These are phyloP conservation scores for Gallinago solitaria DNA, from an alignment of 2,797 vertebrate species.

Conservation along the genomic window DNA sequence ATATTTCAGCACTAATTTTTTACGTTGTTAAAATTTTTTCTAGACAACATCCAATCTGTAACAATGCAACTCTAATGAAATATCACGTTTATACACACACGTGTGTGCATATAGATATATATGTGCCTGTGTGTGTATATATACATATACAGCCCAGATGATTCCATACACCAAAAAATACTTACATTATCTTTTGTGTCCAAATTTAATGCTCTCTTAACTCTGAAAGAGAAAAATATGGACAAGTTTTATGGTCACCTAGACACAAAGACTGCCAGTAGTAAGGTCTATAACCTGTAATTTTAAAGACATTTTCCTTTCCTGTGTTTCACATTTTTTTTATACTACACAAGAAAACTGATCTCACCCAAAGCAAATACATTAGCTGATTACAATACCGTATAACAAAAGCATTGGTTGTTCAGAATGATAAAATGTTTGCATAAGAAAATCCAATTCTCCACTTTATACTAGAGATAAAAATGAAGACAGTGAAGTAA, in stretches of 20 bases:
- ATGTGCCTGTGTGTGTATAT: background rate
- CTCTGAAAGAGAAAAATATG: conserved; percentile 74
- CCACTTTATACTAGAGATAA: conserved; percentile 20
- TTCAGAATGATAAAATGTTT: conserved; percentile 24
- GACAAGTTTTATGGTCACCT: conserved; percentile 24
- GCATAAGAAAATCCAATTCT: conserved; percentile 1
- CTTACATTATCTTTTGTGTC: conserved; percentile 77
- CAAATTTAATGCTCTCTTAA: conserved; percentile 79
- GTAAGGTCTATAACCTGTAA: background rate
- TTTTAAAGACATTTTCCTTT: background rate
- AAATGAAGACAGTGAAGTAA: background rate
- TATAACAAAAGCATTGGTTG: background rate
- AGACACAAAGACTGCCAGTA: conserved; percentile 16
- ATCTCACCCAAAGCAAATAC: background rate
- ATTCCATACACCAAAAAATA: conserved; percentile 21
- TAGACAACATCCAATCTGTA: background rate
- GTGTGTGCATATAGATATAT: background rate
- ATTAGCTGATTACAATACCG: background rate
- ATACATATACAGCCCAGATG: background rate
- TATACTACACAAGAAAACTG: background rate
- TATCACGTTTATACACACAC: background rate
- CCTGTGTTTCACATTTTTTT: background rate
- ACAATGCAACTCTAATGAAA: background rate
- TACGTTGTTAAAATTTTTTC: background rate
- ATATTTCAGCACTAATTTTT: conserved; percentile 27